Percentiles rank a stretch among this genome's conserved stretches.
These are phyloP conservation scores for Xylota sylvarum DNA, from an alignment of 2,888 invertebrate genomes.

Conservation along the genomic window DNA sequence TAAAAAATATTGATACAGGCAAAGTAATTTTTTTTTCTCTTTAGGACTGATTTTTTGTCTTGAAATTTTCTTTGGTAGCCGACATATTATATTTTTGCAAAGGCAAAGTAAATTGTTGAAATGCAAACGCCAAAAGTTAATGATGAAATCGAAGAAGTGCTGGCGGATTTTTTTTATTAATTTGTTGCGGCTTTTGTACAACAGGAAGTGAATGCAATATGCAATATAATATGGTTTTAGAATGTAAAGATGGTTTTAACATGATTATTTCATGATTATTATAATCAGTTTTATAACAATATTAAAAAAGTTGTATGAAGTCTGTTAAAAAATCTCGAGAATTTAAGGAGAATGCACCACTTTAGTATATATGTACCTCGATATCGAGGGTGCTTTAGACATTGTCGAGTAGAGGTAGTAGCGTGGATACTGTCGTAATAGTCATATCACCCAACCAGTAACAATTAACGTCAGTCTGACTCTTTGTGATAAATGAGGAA, in stretches of 20 bases:
- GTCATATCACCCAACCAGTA: too few relatives aligned
- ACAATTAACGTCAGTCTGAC: too few relatives aligned
- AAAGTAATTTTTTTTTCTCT: neutral
- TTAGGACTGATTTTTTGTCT: slow-evolving; percentile 48
- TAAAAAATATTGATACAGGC: neutral
- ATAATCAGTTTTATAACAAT: too few relatives aligned
- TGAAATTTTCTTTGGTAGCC: slow-evolving; percentile 46
- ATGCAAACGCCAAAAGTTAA: neutral
- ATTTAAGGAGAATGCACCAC: too few relatives aligned
- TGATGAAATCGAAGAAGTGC: neutral
- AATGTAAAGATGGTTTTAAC: too few relatives aligned
- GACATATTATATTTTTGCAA: neutral
- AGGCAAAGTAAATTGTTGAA: neutral
- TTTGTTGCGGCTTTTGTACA: slow-evolving; percentile 5
- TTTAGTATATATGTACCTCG: too few relatives aligned
- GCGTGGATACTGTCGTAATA: too few relatives aligned
- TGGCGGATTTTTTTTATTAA: slow-evolving; percentile 31
- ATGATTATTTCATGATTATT: neutral
- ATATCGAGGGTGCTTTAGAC: too few relatives aligned
- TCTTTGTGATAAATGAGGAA: too few relatives aligned
- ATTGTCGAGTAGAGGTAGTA: too few relatives aligned
- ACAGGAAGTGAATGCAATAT: slow-evolving; percentile 4
- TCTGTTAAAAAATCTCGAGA: too few relatives aligned
- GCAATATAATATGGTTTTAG: neutral
- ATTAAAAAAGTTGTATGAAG: too few relatives aligned